These are phyloP conservation scores for Drosophila tripunctata DNA, from an alignment of 2,888 invertebrate genomes.

Conservation along the genomic window DNA sequence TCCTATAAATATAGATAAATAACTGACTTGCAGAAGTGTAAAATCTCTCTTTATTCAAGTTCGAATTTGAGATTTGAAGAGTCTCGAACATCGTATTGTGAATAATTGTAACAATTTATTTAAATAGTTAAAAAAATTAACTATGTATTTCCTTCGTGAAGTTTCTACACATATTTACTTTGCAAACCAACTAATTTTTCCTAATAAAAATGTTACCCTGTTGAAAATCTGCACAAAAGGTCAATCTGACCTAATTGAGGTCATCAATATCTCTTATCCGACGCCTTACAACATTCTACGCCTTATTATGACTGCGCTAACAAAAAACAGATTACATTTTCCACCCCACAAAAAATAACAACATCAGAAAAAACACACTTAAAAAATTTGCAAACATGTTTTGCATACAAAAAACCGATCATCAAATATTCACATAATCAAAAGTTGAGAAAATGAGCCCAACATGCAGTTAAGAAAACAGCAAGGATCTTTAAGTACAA, in stretches of 20 bases:
- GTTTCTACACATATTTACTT: not conserved
- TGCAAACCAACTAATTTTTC: not conserved
- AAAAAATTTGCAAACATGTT: conserved; percentile 73
- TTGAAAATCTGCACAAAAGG: conserved; percentile 25
- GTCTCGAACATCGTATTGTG: too few relatives aligned
- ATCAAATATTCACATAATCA: conserved; percentile 64
- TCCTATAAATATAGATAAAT: too few relatives aligned
- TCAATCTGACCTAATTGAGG: conserved; percentile 66
- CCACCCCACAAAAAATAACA: conserved; percentile 40
- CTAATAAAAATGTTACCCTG: not conserved
- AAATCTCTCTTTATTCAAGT: too few relatives aligned
- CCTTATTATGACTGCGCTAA: conserved; percentile 69
- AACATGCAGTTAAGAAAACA: conserved; percentile 33
- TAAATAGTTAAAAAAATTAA: too few relatives aligned
- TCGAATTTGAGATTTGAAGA: too few relatives aligned
- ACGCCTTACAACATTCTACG: conserved; percentile 54
- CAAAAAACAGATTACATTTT: conserved; percentile 35
- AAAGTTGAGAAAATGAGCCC: conserved; percentile 28
- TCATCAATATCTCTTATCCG: conserved; percentile 29
- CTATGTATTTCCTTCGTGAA: not conserved
- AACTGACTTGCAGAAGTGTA: too few relatives aligned
- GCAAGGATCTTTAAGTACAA: conserved; percentile 32
- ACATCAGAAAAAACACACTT: conserved; percentile 40
- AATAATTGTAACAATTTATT: too few relatives aligned
- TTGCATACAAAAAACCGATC: conserved; percentile 72